phyloP scores from a whole-genome alignment of 2,888 invertebrate species.

The Tryphoninae sp. region DNA sequence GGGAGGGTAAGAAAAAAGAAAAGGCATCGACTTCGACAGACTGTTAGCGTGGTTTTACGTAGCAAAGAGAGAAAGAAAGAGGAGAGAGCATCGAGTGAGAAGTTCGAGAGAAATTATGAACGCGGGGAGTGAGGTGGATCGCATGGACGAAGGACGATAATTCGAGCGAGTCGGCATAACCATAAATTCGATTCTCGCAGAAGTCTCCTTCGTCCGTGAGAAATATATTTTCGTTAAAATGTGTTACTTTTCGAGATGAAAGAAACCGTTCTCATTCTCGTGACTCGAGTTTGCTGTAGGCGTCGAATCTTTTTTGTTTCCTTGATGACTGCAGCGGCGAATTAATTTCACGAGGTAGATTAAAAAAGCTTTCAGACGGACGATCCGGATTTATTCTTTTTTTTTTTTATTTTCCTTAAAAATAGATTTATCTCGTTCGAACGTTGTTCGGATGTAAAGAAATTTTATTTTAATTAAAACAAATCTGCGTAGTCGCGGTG shows the following conservation, averaged over 20 bases:
- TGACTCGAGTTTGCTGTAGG: neutral
- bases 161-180: conserved; percentile 48
- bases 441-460: neutral
- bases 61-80: conserved; percentile 17
- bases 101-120: conserved; percentile 52
- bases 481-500: neutral
- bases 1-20: conserved; percentile 45
- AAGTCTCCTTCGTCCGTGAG: conserved; percentile 12
- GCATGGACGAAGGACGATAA: conserved; percentile 43
- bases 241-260: conserved; percentile 59
- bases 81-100: conserved; percentile 42
- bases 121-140: conserved; percentile 2
- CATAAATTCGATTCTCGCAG: conserved; percentile 53
- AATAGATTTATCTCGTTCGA: neutral
- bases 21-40: conserved; percentile 39
- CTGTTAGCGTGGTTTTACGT: conserved; percentile 27
- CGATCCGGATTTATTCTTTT: conserved; percentile 1
- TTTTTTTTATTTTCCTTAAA: neutral
- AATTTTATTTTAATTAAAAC: neutral
- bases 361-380: neutral
- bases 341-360: neutral
- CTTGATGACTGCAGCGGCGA: neutral
- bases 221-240: conserved; percentile 43
- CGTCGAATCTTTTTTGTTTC: neutral
- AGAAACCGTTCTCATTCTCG: conserved; percentile 40